A percentile compares a stretch with the other conserved stretches of the same genome.
These are phyloP conservation scores for Athetis lepigone DNA, from an alignment of 2,888 invertebrate species.

Conservation along the genomic window DNA sequence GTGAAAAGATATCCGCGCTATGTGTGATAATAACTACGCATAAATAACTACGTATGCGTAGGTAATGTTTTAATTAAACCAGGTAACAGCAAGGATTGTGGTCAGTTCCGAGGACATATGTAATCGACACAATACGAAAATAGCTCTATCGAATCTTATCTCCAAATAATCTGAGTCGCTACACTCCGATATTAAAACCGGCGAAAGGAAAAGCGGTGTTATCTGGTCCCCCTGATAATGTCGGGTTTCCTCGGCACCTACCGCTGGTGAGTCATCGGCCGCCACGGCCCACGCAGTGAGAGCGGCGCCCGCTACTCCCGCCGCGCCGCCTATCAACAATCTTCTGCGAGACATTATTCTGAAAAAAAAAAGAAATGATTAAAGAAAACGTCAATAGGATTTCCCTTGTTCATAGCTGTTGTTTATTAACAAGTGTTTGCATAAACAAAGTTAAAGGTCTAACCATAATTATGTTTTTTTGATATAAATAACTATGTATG, in stretches of 20 bases:
- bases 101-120: neutral
- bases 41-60: neutral
- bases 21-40: no score
- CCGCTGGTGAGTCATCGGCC: slow-evolving; percentile 88
- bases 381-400: neutral
- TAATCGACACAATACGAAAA: slow-evolving; percentile 36
- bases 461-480: no score
- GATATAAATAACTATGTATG: no score
- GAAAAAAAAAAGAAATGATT: slow-evolving; percentile 56
- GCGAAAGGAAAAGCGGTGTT: slow-evolving; percentile 29
- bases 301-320: slow-evolving; percentile 91
- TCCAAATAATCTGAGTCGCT: slow-evolving; percentile 16
- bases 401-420: neutral
- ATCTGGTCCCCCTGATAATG: slow-evolving; percentile 42
- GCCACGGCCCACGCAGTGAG: slow-evolving; percentile 91
- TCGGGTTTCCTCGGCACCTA: slow-evolving; percentile 68
- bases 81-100: neutral
- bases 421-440: no score
- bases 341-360: slow-evolving; percentile 90
- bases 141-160: slow-evolving; percentile 27
- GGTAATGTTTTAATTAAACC: neutral
- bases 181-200: slow-evolving; percentile 37
- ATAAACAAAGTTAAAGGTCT: no score
- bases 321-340: slow-evolving; percentile 91
- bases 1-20: no score